A percentile compares a stretch with the other conserved stretches of the same genome.
Conservation (phyloP, 2,888 invertebrate genomes). For the Pegoplata infirma region DNA sequence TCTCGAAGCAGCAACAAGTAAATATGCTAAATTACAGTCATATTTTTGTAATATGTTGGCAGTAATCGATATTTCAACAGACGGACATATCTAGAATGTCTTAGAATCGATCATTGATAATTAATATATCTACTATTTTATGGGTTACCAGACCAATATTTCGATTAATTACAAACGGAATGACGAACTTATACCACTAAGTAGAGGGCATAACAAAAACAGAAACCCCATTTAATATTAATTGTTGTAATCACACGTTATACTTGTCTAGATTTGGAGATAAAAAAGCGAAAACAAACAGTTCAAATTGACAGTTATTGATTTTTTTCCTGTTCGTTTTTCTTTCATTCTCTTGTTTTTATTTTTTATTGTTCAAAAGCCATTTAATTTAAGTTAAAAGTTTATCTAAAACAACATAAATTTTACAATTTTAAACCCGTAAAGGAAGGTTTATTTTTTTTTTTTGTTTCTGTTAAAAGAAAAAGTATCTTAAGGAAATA, state of each 20-base stretch:
- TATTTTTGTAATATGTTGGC: too few species aligned
- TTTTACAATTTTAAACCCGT: constrained; percentile 21
- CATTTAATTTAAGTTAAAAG: constrained; percentile 47
- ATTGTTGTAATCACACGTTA: constrained; percentile 44
- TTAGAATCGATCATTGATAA: too few species aligned
- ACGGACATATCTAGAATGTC: too few species aligned
- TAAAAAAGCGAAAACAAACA: constrained; percentile 10
- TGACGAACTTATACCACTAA: too few species aligned
- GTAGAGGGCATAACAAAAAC: constrained; percentile 25
- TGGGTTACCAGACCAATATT: too few species aligned
- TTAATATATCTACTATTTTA: too few species aligned
- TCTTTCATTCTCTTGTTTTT: constrained; percentile 3
- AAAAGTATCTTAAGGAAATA: background rate
- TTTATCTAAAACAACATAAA: constrained; percentile 38
- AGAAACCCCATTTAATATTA: constrained; percentile 41
- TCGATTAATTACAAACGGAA: too few species aligned
- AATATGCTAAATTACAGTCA: too few species aligned
- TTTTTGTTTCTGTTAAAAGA: background rate
- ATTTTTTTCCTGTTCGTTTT: constrained; percentile 31
- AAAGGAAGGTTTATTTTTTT: background rate
- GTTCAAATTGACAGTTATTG: constrained; percentile 45
- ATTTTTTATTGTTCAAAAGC: constrained; percentile 8
- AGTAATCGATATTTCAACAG: too few species aligned
- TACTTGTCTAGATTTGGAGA: constrained; percentile 10
- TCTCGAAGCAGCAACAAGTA: too few species aligned